phyloP scores from a whole-genome alignment of 2,797 vertebrate genomes.

The Pristis pectinata region DNA sequence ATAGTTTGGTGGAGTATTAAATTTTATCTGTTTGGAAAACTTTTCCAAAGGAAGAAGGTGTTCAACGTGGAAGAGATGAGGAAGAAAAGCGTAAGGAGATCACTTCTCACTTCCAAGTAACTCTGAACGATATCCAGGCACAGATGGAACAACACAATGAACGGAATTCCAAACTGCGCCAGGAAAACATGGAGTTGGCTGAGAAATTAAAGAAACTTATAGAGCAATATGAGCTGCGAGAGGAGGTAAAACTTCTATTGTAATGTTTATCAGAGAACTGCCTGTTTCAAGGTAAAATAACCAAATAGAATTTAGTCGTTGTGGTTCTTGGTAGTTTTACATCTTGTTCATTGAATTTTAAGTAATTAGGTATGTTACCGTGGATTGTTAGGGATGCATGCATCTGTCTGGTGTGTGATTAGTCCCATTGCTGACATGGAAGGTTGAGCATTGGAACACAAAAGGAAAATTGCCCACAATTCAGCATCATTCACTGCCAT shows the following conservation, averaged over 20 bases:
- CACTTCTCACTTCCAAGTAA: slow-evolving; percentile 94
- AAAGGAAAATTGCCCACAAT: not conserved
- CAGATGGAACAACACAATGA: slow-evolving; percentile 99
- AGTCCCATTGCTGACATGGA: not conserved
- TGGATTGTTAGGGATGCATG: not conserved
- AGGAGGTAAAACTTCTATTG: slow-evolving; percentile 67
- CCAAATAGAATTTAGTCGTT: not conserved
- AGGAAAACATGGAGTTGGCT: slow-evolving; percentile 90
- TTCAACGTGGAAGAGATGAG: slow-evolving; percentile 85
- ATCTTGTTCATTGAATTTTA: not conserved
- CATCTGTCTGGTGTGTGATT: not conserved
- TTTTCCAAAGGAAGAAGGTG: slow-evolving; percentile 77
- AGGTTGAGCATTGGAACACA: not conserved
- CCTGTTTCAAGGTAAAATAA: not conserved
- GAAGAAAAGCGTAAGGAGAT: slow-evolving; percentile 97
- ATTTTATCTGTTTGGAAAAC: not conserved
- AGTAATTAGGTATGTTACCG: not conserved
- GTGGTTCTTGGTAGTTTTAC: not conserved
- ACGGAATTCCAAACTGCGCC: slow-evolving; percentile 81
- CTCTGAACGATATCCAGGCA: slow-evolving; percentile 89
- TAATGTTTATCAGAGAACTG: not conserved
- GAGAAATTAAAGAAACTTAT: slow-evolving; percentile 95
- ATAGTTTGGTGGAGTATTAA: not conserved
- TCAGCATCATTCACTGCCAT: not conserved
- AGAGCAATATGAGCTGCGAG: slow-evolving; percentile 93